Evolutionary conservation across 2,888 invertebrate genomes (phyloP).

Genomic region (Yponomeuta sedellus): DNA sequence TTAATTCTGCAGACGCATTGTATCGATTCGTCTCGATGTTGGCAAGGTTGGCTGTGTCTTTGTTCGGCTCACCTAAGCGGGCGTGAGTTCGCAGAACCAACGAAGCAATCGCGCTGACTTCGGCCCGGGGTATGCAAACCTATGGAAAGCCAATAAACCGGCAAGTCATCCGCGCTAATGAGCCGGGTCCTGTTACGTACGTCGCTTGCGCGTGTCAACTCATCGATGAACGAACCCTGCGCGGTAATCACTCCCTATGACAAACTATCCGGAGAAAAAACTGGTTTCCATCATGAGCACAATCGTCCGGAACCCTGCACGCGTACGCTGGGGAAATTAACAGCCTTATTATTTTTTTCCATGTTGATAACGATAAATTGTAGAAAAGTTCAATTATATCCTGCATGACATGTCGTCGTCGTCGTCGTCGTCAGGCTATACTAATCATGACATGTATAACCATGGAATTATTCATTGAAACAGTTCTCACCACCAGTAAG

Average conservation of each 20-base stretch:
- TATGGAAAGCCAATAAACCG: slow-evolving; percentile 41
- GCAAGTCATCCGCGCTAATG: slow-evolving; percentile 63
- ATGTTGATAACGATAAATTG: no score
- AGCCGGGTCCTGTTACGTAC: slow-evolving; percentile 46
- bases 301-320: not conserved
- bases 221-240: not conserved
- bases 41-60: slow-evolving; percentile 4
- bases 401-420: no score
- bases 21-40: slow-evolving; percentile 5
- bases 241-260: not conserved
- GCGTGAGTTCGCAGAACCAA: slow-evolving; percentile 5
- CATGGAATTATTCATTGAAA: no score
- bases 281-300: not conserved
- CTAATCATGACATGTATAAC: no score
- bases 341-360: no score
- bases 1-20: slow-evolving; percentile 5
- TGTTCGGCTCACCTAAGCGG: slow-evolving; percentile 4
- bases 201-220: slow-evolving; percentile 24
- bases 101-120: slow-evolving; percentile 30
- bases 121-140: slow-evolving; percentile 37
- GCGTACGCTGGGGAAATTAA: not conserved
- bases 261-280: not conserved
- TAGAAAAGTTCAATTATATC: no score
- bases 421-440: no score
- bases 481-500: no score